Evolutionary conservation across 2,888 invertebrate species (phyloP), one percentile per base, ranked within the genome.

Genomic region (Lissocephala sabroskyi): DNA sequence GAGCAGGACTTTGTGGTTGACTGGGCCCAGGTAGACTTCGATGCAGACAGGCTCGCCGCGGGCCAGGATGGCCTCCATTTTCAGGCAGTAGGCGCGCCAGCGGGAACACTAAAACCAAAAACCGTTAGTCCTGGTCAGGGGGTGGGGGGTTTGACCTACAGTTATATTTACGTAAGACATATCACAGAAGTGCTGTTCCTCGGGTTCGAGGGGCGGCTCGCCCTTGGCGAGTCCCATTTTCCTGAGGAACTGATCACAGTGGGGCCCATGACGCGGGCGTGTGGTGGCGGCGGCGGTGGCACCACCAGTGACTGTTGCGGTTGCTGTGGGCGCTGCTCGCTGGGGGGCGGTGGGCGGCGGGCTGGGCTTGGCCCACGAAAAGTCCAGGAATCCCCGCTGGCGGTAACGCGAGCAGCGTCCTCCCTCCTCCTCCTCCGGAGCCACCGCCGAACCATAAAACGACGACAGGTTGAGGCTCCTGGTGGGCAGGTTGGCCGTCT

Each of bases 181-280:
- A 83, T 83, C 84, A 82, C 85, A 85, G 80, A 82, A 65, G 76
- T 85, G 85, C 56, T n/a, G n/a, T n/a, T 85, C 84, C 80, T 85
- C 84, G 78, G 75, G 57, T 42, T 84, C 84, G 61, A 63, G 58
- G 39, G 73, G 66, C 47, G 73, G 66, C 47, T 83, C 82, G 56
- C 80, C 77, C 62, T 83, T 84, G 65, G 81, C 75, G 51, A 85
- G 74, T 44, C 85, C 85, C 75, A 85, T 81, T 68, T 84, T 84
- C 52, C 79, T 82, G 66, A 85, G 82, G 78, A 85, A 85, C 76
- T 83, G 82, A 80, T 84, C 85, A 82, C 85, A 85, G 79, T 85
- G 85, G 65, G 85, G 84, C 62, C 85, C 85, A 59, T 84, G 84
- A 44, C 82, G 83, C 49, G 83, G 82, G 62, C 78, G 61, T 53